phyloP scores from a whole-genome alignment of 2,888 invertebrate species.

The Drosophila setosimentum region DNA sequence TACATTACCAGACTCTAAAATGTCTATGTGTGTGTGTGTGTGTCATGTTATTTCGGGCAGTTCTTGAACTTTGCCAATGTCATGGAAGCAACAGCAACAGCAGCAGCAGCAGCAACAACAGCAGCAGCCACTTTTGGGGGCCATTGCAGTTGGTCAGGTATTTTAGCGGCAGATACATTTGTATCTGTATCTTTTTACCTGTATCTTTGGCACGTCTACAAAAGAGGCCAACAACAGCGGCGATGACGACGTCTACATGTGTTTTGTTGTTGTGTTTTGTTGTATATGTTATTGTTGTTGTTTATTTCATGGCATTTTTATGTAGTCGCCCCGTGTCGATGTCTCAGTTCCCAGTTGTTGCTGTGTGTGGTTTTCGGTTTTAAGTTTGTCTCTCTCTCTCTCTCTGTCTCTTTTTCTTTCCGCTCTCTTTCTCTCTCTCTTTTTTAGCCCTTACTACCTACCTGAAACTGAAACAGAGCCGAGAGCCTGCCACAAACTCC shows the following conservation, averaged over 20 bases:
- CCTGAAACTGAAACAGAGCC: constrained; percentile 22
- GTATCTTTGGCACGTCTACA: constrained; percentile 76
- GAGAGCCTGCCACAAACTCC: constrained; percentile 10
- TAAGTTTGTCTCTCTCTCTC: constrained; percentile 26
- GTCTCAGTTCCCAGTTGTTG: constrained; percentile 10
- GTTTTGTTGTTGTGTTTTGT: constrained; percentile 37
- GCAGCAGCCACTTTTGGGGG: constrained; percentile 51
- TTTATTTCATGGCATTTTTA: constrained; percentile 71
- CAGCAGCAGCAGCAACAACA: neutral
- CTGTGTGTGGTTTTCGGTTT: constrained; percentile 66
- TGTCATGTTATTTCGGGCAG: constrained; percentile 48
- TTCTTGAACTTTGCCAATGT: constrained; percentile 75
- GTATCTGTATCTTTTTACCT: constrained; percentile 77
- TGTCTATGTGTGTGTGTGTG: constrained; percentile 1
- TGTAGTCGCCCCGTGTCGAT: constrained; percentile 51
- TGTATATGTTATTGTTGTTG: constrained; percentile 18
- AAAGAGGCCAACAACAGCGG: constrained; percentile 41
- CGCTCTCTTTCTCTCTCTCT: neutral
- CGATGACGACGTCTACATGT: constrained; percentile 70
- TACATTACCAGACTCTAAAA: constrained; percentile 24
- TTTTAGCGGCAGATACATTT: constrained; percentile 68
- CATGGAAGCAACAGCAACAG: constrained; percentile 35
- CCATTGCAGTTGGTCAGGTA: constrained; percentile 69
- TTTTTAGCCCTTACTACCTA: constrained; percentile 55
- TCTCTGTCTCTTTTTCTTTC: constrained; percentile 20